These are phyloP conservation scores for Pterois miles DNA, from an alignment of 2,797 vertebrate genomes.

Conservation along the genomic window DNA sequence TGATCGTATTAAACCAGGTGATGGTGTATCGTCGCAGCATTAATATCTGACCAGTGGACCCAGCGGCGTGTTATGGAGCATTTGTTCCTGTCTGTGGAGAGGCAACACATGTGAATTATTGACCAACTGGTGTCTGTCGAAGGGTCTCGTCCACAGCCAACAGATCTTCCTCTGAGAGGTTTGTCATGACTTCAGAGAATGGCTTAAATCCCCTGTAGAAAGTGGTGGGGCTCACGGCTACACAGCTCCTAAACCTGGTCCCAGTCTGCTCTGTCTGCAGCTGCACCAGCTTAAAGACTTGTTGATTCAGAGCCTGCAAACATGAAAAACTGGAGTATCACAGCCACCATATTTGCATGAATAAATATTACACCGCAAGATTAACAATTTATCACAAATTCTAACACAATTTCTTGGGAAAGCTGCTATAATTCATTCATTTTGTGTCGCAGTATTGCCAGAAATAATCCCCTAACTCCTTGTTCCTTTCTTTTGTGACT, in stretches of 20 bases:
- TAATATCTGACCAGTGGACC: no score
- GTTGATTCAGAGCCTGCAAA: not conserved
- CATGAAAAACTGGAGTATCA: not conserved
- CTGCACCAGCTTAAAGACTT: not conserved
- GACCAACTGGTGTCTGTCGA: not conserved
- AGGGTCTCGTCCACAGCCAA: not conserved
- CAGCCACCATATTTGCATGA: not conserved
- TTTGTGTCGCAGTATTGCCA: not conserved
- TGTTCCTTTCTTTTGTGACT: not conserved
- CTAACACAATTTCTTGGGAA: not conserved
- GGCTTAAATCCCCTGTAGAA: not conserved
- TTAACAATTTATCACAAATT: not conserved
- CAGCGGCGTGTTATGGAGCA: no score
- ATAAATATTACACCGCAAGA: not conserved
- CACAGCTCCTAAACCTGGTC: not conserved
- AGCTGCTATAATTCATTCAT: not conserved
- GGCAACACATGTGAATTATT: not conserved
- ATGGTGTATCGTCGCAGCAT: no score
- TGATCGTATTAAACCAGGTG: no score
- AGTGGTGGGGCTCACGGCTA: no score
- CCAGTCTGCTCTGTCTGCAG: not conserved
- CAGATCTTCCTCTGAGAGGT: no score
- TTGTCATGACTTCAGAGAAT: not conserved
- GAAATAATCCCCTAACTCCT: no score
- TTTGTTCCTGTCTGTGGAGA: not conserved